Evolutionary conservation across 2,888 invertebrate genomes (phyloP).

Genomic region (Scaptodrosophila latifasciaeformis): DNA sequence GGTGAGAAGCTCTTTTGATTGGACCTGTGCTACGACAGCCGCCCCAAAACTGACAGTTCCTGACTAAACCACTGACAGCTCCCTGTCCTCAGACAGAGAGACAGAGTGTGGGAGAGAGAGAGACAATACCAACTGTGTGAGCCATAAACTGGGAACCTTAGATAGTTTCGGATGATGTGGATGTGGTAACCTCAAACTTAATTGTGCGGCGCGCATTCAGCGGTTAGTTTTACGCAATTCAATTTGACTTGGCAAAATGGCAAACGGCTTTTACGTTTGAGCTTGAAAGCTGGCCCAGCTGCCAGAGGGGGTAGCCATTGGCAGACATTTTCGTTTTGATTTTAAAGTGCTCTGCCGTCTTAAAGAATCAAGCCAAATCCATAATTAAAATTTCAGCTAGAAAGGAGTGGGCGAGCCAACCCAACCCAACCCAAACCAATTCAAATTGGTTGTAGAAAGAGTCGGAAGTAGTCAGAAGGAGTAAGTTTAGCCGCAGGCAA

Average conservation of each 20-base stretch:
- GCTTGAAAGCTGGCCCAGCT: slow-evolving; percentile 18
- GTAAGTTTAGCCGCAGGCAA: slow-evolving; percentile 28
- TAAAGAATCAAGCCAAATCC: background rate
- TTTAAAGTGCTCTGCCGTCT: slow-evolving; percentile 30
- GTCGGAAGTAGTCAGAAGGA: background rate
- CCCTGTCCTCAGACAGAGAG: slow-evolving; percentile 65
- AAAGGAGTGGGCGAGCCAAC: no score
- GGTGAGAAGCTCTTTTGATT: background rate
- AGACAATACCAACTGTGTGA: background rate
- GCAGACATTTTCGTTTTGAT: background rate
- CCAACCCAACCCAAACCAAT: no score
- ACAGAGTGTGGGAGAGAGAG: slow-evolving; percentile 1
- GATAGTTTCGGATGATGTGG: no score
- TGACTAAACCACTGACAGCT: slow-evolving; percentile 66
- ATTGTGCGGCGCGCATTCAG: slow-evolving; percentile 66
- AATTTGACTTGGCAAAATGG: slow-evolving; percentile 51
- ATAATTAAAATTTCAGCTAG: slow-evolving; percentile 31
- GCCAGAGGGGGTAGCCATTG: background rate
- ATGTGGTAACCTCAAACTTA: slow-evolving; percentile 56
- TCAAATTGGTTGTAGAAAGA: no score
- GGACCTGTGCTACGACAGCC: slow-evolving; percentile 19
- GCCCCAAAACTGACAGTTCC: slow-evolving; percentile 51
- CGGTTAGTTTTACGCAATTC: slow-evolving; percentile 66
- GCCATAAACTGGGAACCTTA: no score
- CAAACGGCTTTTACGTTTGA: slow-evolving; percentile 25